phyloP scores from a whole-genome alignment of 2,113 vertebrate genomes.

The Heloderma charlesbogerti region DNA sequence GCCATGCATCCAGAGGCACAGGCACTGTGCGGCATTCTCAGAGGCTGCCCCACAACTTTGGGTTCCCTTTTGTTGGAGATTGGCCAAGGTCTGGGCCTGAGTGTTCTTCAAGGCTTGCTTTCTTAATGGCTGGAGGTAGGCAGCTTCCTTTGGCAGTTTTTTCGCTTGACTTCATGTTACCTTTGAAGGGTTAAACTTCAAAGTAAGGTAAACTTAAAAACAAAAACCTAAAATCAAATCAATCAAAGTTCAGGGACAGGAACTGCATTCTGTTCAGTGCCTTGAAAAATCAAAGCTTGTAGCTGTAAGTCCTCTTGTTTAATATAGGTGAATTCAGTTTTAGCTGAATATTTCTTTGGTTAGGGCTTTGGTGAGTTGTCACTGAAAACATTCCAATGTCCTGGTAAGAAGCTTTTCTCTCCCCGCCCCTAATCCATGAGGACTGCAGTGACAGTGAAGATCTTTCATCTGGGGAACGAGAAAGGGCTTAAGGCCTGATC shows the following conservation, averaged over 20 bases:
- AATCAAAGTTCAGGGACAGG: neutral
- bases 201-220: too few species aligned
- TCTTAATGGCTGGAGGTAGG: neutral
- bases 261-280: neutral
- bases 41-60: neutral
- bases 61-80: neutral
- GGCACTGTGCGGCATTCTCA: neutral
- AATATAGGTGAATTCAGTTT: neutral
- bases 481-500: neutral
- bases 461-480: rapidly evolving
- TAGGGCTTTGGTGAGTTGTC: neutral
- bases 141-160: neutral
- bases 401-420: neutral
- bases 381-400: rapidly evolving
- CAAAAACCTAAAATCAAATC: neutral
- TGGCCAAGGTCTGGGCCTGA: neutral
- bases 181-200: neutral
- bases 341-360: neutral
- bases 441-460: neutral
- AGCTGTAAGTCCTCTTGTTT: neutral
- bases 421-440: neutral
- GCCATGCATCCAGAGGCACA: neutral
- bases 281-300: too few species aligned
- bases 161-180: neutral
- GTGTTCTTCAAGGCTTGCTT: neutral